A percentile compares a stretch with the other conserved stretches of the same genome.
Conservation (phyloP, 2,113 vertebrate genomes). For the Entomyzon cyanotis region DNA sequence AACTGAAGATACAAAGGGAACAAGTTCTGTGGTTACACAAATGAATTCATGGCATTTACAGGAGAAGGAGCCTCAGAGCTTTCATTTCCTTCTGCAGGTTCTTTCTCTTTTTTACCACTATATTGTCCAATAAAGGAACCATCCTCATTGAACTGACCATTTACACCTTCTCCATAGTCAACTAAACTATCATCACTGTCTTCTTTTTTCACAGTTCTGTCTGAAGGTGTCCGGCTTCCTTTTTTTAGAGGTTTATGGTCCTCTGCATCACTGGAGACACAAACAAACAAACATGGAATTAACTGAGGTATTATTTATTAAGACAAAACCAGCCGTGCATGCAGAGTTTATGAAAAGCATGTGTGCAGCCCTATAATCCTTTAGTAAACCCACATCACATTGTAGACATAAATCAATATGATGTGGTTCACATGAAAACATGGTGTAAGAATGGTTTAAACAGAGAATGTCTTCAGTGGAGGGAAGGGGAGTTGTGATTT, state of each 20-base stretch:
- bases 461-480: slow-evolving; percentile 50
- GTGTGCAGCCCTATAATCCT: slow-evolving; percentile 30
- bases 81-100: slow-evolving; percentile 89
- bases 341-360: slow-evolving; percentile 57
- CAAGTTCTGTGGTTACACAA: slow-evolving; percentile 82
- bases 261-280: slow-evolving; percentile 90
- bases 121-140: slow-evolving; percentile 99
- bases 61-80: slow-evolving; percentile 96
- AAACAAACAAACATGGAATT: slow-evolving; percentile 61
- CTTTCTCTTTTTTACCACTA: slow-evolving; percentile 94
- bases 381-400: slow-evolving; percentile 45
- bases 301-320: not conserved
- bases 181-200: slow-evolving; percentile 98
- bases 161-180: slow-evolving; percentile 97
- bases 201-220: slow-evolving; percentile 95
- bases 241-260: slow-evolving; percentile 96
- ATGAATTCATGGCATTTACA: slow-evolving; percentile 96
- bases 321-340: slow-evolving; percentile 50
- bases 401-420: slow-evolving; percentile 24
- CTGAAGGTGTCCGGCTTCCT: slow-evolving; percentile 93
- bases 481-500: not conserved
- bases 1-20: slow-evolving; percentile 56
- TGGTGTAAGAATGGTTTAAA: slow-evolving; percentile 71
- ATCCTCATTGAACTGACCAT: slow-evolving; percentile 98
- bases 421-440: slow-evolving; percentile 62